Percentiles rank a stretch among this genome's conserved stretches.
Evolutionary conservation across 2,113 vertebrate genomes (phyloP).

Genomic region (Pseudopipra pipra): DNA sequence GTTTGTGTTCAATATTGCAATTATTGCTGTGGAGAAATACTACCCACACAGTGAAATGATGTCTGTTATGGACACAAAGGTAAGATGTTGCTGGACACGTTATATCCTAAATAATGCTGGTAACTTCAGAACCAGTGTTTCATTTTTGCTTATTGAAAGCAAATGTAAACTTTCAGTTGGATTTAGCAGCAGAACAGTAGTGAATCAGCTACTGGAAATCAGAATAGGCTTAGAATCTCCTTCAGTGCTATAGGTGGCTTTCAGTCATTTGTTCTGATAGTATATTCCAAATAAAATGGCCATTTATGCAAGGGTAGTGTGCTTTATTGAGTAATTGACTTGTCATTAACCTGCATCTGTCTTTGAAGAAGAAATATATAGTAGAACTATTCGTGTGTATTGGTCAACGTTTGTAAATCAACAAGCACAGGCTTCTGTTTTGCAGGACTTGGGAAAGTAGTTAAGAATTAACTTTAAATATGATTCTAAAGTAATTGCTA

Average conservation of each 20-base stretch:
- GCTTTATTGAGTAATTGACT: not conserved
- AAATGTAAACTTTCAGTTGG: not conserved
- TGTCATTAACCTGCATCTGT: not conserved
- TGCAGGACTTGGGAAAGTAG: not conserved
- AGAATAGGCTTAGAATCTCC: not conserved
- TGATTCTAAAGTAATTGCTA: not conserved
- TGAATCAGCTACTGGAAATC: not conserved
- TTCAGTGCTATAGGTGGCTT: not conserved
- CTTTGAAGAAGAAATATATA: conserved; percentile 5
- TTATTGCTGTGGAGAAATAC: not conserved
- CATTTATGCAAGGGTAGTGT: not conserved
- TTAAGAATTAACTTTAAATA: not conserved
- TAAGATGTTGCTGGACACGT: not conserved
- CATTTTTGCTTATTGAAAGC: not conserved
- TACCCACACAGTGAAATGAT: not conserved
- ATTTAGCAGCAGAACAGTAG: not conserved
- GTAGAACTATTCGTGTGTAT: not conserved
- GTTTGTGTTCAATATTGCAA: not conserved
- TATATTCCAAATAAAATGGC: not conserved
- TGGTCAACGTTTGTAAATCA: not conserved
- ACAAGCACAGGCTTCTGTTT: not conserved
- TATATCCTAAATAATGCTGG: not conserved
- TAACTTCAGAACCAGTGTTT: not conserved
- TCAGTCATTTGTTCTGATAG: not conserved
- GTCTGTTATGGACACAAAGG: not conserved